Base-by-base conservation (phyloP, 2,797 vertebrate species). In the Aselliscus stoliczkanus region DNA sequence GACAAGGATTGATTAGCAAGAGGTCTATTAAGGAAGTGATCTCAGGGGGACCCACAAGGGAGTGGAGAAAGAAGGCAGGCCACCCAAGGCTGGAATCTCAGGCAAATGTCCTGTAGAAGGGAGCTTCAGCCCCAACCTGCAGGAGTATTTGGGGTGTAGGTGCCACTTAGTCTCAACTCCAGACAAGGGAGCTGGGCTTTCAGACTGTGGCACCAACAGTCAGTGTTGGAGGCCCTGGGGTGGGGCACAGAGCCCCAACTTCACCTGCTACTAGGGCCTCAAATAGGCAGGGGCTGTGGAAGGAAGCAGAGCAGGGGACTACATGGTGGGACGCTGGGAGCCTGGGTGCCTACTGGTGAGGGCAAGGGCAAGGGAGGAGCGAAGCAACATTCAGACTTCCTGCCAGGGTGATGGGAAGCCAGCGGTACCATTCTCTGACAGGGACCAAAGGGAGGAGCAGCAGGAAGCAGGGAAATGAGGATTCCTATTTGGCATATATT, bases 91-190 rank as follows among this genome's bases (percentile, higher is more conserved):
- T 79, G 4, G 2, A 18, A 31, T 54, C n/a, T 82, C 14, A 21
- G 13, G 50, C 44, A 5, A 27, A 67, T 60, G 69, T 60, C 50
- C 89, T 23, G 1, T 17, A 31, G 50, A 60, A 23, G 10, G 44
- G 23, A 8, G 4, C 21, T 18, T 62, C 2, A 54, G 31, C 11
- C 37, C 31, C n/a, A 47, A 18, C 3, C 15, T 64, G 10, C 34
- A 34, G 25, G n/a, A 17, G 4, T 18, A 7, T 3, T 2, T 25
- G 21, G 7, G 20, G 17, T 17, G 2, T 9, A 39, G 23, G 13
- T 0, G 4, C 11, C 60, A 39, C 39, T 12, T 1, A 50, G 47
- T 80, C 72, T 58, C 47, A 20, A 23, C 21, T 70, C 60, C 15
- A 60, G 56, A 34, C 0, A 12, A 21, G 6, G 34, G 12, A 85